Evolutionary conservation across 2,113 vertebrate genomes (phyloP), one percentile per base, ranked within the genome.

Genomic region (Tor tambroides): DNA sequence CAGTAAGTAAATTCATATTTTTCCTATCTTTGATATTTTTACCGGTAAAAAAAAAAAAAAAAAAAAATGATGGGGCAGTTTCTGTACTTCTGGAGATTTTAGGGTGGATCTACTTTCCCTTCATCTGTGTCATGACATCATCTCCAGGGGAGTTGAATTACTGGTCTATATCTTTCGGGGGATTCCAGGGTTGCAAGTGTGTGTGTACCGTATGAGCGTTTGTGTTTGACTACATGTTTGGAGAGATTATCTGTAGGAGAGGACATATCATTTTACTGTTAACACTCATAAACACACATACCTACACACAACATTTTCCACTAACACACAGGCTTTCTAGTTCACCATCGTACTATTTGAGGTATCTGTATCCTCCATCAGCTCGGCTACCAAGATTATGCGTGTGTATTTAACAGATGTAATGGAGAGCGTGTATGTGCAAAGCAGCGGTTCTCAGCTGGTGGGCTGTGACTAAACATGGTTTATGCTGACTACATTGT

Each of bases 151-250:
- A 76, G 59, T 86, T 80, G 77, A 89, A 88, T 89, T 84, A 88
- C 84, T 41, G 35, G 51, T 35, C 85, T 81, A 6, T 69, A 65
- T 83, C 80, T 87, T 46, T 77, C 54, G 86, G 89, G 89, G 67
- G 87, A 87, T 89, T 89, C 89, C 89, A 89, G 75, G 10, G 17
- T 41, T 87, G 30, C 5, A 15, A 41, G 35, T 81, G 61, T 85
- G 54, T 88, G 83, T 59, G 54, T 2, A 51, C 2, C 1, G 51
- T 80, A 26, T 54, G 75, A 85, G 78, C 84, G 78, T 86, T 61
- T 84, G 83, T 61, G 38, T 71, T 69, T 86, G 80, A 46, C 80
- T 83, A 43, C 71, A 89, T 84, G 80, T 80, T 88, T 69, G 43
- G 26, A 69, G 74, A 83, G 84, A 86, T 90, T 86, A 88, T 80